Conservation (phyloP, 2,113 vertebrate genomes). For the Microcebus tavaratra region DNA sequence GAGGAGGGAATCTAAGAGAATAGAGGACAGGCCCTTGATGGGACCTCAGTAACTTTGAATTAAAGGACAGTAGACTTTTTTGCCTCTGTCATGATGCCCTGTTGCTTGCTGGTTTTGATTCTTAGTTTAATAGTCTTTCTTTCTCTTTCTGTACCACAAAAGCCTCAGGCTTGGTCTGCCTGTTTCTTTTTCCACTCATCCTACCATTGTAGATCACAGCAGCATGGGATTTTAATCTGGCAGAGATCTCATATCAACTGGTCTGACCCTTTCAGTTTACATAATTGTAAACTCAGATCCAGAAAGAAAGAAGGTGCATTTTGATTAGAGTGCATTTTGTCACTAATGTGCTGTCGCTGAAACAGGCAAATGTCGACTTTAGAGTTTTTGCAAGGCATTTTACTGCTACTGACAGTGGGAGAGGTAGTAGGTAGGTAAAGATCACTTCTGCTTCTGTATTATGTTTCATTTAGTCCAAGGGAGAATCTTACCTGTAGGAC, state of each 20-base stretch:
- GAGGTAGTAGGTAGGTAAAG: neutral
- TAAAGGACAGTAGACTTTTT: neutral
- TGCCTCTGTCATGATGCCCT: neutral
- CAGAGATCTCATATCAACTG: neutral
- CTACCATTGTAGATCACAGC: neutral
- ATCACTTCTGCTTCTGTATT: neutral
- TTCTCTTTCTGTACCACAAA: slow-evolving; percentile 9
- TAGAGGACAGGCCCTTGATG: neutral
- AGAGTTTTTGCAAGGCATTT: slow-evolving; percentile 31
- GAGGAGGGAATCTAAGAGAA: neutral
- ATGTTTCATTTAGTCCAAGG: neutral
- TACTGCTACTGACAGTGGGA: neutral
- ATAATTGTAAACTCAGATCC: neutral
- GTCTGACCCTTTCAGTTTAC: neutral
- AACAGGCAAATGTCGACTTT: slow-evolving; percentile 11
- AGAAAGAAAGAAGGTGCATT: neutral
- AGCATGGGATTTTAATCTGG: neutral
- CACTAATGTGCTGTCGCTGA: neutral
- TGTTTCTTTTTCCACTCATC: neutral
- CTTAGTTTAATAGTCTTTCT: neutral
- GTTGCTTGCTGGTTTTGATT: neutral
- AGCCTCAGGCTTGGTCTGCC: neutral
- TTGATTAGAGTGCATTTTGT: neutral
- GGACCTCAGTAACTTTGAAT: neutral
- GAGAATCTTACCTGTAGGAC: neutral